Conservation (phyloP, 2,888 invertebrate genomes). For the Teleiodes luculella region DNA sequence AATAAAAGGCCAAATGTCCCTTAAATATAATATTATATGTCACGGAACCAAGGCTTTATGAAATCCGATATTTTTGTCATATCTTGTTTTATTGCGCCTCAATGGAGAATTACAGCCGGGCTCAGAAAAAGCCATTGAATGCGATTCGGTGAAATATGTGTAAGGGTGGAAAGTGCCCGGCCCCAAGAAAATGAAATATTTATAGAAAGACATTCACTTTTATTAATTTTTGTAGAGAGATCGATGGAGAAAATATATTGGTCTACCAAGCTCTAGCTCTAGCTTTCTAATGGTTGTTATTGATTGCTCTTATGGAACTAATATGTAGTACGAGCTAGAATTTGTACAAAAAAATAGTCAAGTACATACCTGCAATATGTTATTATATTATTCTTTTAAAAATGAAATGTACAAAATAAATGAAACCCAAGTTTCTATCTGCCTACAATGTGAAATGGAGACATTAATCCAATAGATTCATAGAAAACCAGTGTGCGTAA, state of each 20-base stretch:
- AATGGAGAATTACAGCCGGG: conserved; percentile 60
- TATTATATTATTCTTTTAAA: too few species aligned
- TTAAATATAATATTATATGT: conserved; percentile 76
- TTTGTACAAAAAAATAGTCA: too few species aligned
- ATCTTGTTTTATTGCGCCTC: conserved; percentile 73
- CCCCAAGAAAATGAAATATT: conserved; percentile 28
- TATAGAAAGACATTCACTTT: conserved; percentile 7
- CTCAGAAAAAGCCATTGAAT: conserved; percentile 56
- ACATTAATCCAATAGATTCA: conserved; percentile 68
- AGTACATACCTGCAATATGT: too few species aligned
- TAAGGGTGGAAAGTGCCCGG: conserved; percentile 39
- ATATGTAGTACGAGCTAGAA: too few species aligned
- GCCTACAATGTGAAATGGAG: conserved; percentile 25
- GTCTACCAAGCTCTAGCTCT: too few species aligned
- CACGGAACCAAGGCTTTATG: conserved; percentile 76
- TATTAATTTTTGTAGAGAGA: conserved; percentile 8
- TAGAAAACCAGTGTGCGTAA: conserved; percentile 67
- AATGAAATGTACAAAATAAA: too few species aligned
- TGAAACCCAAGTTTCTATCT: too few species aligned
- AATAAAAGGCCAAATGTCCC: conserved; percentile 69
- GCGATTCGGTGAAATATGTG: conserved; percentile 43
- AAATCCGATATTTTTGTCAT: conserved; percentile 79
- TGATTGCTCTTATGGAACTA: too few species aligned
- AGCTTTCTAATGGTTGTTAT: neutral
- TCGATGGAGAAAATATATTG: conserved; percentile 1